phyloP scores from a whole-genome alignment of 2,113 vertebrate species.

The Cheirogaleus medius region DNA sequence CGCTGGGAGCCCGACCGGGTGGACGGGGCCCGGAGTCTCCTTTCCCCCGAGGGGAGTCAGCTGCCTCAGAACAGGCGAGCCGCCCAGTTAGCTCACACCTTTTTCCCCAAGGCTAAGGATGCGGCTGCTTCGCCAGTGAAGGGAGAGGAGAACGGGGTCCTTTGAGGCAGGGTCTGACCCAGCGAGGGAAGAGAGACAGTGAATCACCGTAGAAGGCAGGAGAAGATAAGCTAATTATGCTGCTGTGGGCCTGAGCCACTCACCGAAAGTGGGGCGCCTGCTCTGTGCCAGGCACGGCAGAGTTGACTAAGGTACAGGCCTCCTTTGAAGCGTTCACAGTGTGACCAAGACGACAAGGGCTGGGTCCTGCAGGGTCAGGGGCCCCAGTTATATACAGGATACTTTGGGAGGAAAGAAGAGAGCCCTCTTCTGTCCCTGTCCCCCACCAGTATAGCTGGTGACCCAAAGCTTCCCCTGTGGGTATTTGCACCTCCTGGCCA shows the following conservation, averaged over 20 bases:
- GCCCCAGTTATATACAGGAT: neutral
- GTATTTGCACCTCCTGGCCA: neutral
- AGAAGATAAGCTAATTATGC: constrained; percentile 8
- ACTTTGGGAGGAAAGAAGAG: neutral
- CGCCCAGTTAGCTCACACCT: constrained; percentile 58
- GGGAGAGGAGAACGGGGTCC: constrained; percentile 26
- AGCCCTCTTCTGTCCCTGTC: neutral
- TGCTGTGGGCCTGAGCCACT: neutral
- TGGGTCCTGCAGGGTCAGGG: neutral
- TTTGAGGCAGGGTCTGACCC: constrained; percentile 27
- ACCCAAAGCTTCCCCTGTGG: neutral
- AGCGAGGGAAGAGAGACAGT: neutral
- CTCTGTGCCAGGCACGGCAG: neutral
- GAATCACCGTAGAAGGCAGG: neutral
- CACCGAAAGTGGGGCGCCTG: neutral
- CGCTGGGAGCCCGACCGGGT: neutral
- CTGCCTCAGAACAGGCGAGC: constrained; percentile 70
- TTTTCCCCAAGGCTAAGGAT: constrained; percentile 55
- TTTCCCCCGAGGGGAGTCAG: fast-evolving
- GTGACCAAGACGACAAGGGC: neutral
- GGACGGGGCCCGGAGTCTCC: neutral
- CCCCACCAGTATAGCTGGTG: neutral
- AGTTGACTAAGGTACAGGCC: neutral
- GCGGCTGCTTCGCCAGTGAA: neutral
- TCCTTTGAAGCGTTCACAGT: neutral